These are phyloP conservation scores for Microctonus aethiopoides DNA, from an alignment of 2,888 invertebrate species.

Conservation along the genomic window DNA sequence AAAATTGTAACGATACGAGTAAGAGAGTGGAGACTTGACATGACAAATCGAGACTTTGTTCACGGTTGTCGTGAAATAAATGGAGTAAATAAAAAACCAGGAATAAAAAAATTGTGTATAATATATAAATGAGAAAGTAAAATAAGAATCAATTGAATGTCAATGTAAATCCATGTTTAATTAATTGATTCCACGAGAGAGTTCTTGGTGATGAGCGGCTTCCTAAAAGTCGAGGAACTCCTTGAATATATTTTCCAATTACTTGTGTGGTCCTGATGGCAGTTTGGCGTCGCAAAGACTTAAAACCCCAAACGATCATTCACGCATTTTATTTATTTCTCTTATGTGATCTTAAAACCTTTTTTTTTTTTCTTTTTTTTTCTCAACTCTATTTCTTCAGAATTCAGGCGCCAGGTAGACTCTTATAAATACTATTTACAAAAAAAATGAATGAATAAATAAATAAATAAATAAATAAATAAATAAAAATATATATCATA, in stretches of 20 bases:
- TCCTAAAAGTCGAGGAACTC: constrained; percentile 13
- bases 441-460: background rate
- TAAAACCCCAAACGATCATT: background rate
- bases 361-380: background rate
- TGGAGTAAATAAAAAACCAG: background rate
- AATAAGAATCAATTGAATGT: constrained; percentile 32
- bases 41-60: constrained; percentile 29
- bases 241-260: constrained; percentile 12
- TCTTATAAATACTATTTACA: background rate
- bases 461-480: background rate
- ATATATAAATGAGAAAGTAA: background rate
- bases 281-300: background rate
- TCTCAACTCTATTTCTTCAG: background rate
- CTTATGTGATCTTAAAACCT: background rate
- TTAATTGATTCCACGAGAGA: constrained; percentile 31
- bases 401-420: background rate
- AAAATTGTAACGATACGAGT: background rate
- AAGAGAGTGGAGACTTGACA: background rate
- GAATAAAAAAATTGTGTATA: background rate
- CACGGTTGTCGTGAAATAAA: constrained; percentile 12
- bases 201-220: constrained; percentile 7
- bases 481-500: background rate
- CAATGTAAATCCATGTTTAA: constrained; percentile 32
- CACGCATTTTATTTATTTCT: background rate
- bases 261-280: constrained; percentile 20